A percentile compares a stretch with the other conserved stretches of the same genome.
phyloP scores from a whole-genome alignment of 2,888 invertebrate genomes.

The Orthosia gothica region DNA sequence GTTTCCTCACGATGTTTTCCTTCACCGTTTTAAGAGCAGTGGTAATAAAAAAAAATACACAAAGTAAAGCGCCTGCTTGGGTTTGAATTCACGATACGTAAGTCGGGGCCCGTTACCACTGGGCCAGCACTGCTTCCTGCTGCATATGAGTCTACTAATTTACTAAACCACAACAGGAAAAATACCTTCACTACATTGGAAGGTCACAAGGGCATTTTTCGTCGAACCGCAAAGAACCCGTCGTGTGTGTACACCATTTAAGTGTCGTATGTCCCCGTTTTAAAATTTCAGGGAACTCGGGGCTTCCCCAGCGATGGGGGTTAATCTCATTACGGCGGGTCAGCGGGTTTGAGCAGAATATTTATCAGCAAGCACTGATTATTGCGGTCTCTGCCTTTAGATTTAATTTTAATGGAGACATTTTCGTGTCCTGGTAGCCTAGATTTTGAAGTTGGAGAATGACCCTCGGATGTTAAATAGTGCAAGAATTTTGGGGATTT shows the following conservation, averaged over 20 bases:
- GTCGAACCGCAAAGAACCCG: conserved; percentile 2
- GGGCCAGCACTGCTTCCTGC: too few relatives aligned
- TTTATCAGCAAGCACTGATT: conserved; percentile 44
- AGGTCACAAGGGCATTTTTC: conserved; percentile 11
- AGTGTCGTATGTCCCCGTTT: conserved; percentile 17
- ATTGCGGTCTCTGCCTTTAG: conserved; percentile 8
- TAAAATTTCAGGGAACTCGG: conserved; percentile 62
- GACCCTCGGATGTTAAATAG: too few relatives aligned
- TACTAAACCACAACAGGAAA: not conserved
- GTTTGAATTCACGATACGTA: too few relatives aligned
- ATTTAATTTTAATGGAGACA: conserved; percentile 1
- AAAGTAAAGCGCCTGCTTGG: too few relatives aligned
- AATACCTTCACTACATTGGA: not conserved
- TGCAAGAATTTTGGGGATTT: too few relatives aligned
- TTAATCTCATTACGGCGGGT: conserved; percentile 68
- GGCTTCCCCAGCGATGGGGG: conserved; percentile 61
- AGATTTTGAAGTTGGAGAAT: not conserved
- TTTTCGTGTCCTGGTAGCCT: conserved; percentile 13
- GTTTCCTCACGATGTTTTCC: too few relatives aligned
- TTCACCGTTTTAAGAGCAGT: too few relatives aligned
- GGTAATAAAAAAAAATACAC: too few relatives aligned
- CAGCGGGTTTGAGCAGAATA: conserved; percentile 50
- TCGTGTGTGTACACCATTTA: conserved; percentile 44
- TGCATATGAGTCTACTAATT: not conserved
- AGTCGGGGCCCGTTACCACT: too few relatives aligned